Evolutionary conservation across 2,888 invertebrate genomes (phyloP).

Genomic region (Tipula unca): DNA sequence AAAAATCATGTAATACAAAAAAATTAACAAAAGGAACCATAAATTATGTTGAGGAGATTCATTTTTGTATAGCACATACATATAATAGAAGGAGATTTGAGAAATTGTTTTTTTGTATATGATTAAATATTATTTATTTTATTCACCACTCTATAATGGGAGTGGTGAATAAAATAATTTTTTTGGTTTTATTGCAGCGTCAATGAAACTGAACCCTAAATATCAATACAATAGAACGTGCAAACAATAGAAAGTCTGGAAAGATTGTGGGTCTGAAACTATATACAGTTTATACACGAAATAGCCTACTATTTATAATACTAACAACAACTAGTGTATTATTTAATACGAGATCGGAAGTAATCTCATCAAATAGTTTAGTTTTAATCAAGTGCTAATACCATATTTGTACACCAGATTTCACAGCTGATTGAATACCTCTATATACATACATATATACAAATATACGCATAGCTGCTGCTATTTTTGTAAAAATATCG

Average conservation of each 20-base stretch:
- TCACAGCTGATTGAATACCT: not conserved
- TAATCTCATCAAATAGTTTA: not conserved
- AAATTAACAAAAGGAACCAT: not conserved
- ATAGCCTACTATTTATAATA: not conserved
- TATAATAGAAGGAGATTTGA: not conserved
- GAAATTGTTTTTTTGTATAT: not conserved
- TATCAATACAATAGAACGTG: not conserved
- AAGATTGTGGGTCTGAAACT: not conserved
- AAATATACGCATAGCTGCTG: not conserved
- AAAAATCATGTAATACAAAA: constrained; percentile 1
- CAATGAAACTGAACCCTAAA: no score
- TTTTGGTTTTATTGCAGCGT: no score
- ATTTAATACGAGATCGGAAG: not conserved
- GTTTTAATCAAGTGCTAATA: not conserved
- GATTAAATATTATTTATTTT: not conserved
- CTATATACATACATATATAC: no score
- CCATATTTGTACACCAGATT: not conserved
- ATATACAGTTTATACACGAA: not conserved
- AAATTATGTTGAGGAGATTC: not conserved
- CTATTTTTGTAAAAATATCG: not conserved
- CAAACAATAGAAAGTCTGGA: not conserved
- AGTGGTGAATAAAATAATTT: not conserved
- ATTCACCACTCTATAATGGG: not conserved
- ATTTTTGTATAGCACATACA: not conserved
- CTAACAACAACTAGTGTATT: not conserved